A percentile compares a stretch with the other conserved stretches of the same genome.
phyloP scores from a whole-genome alignment of 2,113 vertebrate species.

The Rhizomys pruinosus region DNA sequence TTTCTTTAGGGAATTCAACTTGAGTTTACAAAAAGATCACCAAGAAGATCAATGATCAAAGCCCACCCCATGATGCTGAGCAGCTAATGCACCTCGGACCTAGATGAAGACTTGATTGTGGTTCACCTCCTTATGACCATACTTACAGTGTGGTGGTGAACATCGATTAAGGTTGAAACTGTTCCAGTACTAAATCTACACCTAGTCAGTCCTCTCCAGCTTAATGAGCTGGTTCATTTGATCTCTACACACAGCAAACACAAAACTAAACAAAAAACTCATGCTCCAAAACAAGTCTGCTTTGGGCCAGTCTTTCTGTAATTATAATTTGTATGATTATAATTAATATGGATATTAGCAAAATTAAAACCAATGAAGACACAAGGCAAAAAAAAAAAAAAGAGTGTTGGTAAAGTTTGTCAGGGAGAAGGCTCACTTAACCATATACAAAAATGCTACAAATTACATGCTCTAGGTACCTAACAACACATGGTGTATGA shows the following conservation, averaged over 20 bases:
- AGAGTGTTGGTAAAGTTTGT: neutral
- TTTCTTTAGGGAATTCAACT: neutral
- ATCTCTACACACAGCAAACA: neutral
- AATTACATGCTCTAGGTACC: neutral
- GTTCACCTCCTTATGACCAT: neutral
- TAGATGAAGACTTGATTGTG: neutral
- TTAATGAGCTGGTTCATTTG: neutral
- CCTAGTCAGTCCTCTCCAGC: neutral
- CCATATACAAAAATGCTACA: neutral
- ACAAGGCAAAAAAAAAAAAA: neutral
- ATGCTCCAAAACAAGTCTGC: neutral
- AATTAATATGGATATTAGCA: neutral
- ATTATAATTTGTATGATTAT: neutral
- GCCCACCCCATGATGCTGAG: neutral
- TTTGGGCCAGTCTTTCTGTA: neutral
- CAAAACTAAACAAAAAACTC: constrained; percentile 28
- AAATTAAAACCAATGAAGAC: constrained; percentile 23
- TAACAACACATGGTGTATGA: neutral
- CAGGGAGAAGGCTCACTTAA: neutral
- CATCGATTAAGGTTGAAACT: neutral
- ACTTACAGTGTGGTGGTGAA: neutral
- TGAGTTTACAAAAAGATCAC: constrained; percentile 11
- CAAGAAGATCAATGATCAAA: constrained; percentile 23
- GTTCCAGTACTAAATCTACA: neutral
- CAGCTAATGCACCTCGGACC: neutral